Percentiles rank a stretch among this genome's conserved stretches.
Evolutionary conservation across 2,797 vertebrate genomes (phyloP).

Genomic region (Orestias chungarensis): DNA sequence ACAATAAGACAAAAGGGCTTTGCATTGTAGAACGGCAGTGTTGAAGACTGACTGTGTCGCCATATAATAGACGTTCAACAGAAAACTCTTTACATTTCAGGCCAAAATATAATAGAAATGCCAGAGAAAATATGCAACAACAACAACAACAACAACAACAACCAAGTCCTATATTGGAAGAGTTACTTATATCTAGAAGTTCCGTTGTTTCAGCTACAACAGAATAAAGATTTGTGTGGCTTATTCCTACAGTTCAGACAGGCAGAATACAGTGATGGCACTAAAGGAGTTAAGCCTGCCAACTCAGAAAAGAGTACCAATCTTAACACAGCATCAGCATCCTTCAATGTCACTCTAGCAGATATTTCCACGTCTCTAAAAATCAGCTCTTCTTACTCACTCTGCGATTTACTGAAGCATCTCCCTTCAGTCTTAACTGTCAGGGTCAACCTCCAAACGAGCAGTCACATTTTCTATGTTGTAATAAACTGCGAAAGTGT

Average conservation of each 20-base stretch:
- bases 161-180: not conserved
- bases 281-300: constrained; percentile 10
- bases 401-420: constrained; percentile 19
- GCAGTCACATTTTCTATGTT: not conserved
- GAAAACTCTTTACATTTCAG: not conserved
- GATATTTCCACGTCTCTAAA: constrained; percentile 12
- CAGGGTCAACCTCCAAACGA: too few relatives aligned
- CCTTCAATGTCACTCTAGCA: constrained; percentile 45
- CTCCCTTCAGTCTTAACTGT: constrained; percentile 19
- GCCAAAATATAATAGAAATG: not conserved
- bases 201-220: not conserved
- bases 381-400: constrained; percentile 17
- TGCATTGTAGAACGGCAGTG: not conserved
- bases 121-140: not conserved
- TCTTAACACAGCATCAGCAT: constrained; percentile 53
- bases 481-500: not conserved
- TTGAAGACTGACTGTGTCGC: not conserved
- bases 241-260: not conserved
- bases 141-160: not conserved
- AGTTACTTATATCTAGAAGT: not conserved
- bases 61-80: not conserved
- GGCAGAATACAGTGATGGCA: not conserved
- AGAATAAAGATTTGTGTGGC: not conserved
- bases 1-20: not conserved
- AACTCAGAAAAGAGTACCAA: constrained; percentile 19